Percentiles rank a stretch among this genome's conserved stretches.
Conservation (phyloP, 2,797 vertebrate genomes). For the Pelochelys cantorii region DNA sequence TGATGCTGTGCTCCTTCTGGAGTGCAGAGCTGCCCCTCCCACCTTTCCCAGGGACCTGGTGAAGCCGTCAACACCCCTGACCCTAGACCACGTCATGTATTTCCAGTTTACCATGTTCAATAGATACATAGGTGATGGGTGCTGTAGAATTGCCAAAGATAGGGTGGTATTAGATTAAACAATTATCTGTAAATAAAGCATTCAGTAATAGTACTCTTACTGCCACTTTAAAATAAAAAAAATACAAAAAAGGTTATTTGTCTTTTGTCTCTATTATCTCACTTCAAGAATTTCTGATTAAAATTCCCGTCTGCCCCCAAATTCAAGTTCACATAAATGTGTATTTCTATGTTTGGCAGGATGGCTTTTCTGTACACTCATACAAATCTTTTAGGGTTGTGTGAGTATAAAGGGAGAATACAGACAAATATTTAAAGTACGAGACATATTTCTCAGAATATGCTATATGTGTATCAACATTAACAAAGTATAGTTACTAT, state of each 20-base stretch:
- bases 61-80: not conserved
- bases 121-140: not conserved
- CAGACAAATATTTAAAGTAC: not conserved
- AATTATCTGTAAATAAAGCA: not conserved
- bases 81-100: accelerated
- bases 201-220: not conserved
- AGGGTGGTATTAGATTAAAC: not conserved
- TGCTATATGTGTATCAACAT: not conserved
- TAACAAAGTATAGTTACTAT: not conserved
- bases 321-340: accelerated
- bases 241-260: not conserved
- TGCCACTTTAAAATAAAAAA: not conserved
- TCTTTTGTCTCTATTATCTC: not conserved
- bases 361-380: accelerated
- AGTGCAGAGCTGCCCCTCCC: too few species aligned
- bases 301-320: not conserved
- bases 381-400: not conserved
- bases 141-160: not conserved
- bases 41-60: too few species aligned
- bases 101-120: not conserved
- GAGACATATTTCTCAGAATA: not conserved
- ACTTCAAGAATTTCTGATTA: not conserved
- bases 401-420: not conserved
- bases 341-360: not conserved
- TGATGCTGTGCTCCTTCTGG: too few species aligned